Evolutionary conservation across 1,140 invertebrate genomes (phyloP).

Genomic region (Diuraphis noxia): DNA sequence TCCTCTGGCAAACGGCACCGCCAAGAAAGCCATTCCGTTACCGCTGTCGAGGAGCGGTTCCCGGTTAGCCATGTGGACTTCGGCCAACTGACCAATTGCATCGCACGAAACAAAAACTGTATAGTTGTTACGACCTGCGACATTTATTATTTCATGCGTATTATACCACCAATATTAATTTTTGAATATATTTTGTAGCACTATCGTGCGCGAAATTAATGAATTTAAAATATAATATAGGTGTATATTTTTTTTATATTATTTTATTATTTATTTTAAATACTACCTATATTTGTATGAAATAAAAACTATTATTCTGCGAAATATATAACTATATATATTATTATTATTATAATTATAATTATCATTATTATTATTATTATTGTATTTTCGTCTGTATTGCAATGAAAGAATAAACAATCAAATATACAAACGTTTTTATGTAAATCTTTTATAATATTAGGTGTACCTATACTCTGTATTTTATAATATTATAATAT

Average conservation of each 20-base stretch:
- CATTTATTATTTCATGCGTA: not conserved
- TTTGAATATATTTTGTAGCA: not conserved
- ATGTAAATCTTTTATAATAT: too few relatives aligned
- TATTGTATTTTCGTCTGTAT: not conserved
- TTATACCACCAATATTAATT: not conserved
- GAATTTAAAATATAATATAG: not conserved
- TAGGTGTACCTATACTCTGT: too few relatives aligned
- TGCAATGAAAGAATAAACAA: not conserved
- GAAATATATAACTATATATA: not conserved
- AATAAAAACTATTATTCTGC: not conserved
- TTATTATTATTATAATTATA: not conserved
- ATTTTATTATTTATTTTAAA: not conserved
- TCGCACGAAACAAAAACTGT: not conserved
- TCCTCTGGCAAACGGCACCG: not conserved
- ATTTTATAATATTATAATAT: not conserved
- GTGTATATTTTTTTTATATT: not conserved
- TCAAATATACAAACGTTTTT: not conserved
- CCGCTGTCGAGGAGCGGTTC: slow-evolving; percentile 11
- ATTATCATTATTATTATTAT: not conserved
- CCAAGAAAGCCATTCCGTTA: slow-evolving; percentile 19
- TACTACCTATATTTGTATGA: not conserved
- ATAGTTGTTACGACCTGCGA: not conserved
- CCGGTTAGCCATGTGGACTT: slow-evolving; percentile 20
- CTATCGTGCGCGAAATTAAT: not conserved
- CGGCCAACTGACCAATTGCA: not conserved